Conservation (phyloP, 2,888 invertebrate species). For the Thyatira batis region DNA sequence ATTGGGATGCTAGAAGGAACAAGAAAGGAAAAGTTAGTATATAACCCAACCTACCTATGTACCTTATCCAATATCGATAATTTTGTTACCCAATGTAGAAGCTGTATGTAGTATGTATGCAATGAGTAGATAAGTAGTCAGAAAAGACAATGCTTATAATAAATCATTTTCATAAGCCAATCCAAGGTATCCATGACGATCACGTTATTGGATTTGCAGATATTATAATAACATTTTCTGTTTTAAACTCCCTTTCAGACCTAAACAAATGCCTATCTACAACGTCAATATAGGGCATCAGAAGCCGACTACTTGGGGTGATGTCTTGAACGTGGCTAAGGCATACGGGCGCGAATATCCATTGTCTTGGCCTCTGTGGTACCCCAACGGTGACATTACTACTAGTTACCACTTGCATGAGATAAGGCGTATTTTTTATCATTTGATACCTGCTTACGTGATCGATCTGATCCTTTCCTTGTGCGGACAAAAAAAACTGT, state of each 20-base stretch:
- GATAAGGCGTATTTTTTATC: constrained; percentile 86
- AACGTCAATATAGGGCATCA: constrained; percentile 93
- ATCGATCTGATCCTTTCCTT: constrained; percentile 89
- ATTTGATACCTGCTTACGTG: constrained; percentile 89
- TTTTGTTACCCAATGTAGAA: too few species aligned
- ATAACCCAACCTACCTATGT: too few species aligned
- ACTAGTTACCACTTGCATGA: constrained; percentile 85
- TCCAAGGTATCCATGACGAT: too few species aligned
- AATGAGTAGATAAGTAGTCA: too few species aligned
- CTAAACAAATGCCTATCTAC: constrained; percentile 88
- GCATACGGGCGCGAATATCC: constrained; percentile 87
- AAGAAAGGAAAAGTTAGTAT: constrained; percentile 68
- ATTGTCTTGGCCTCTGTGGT: constrained; percentile 92
- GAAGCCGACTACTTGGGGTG: constrained; percentile 92
- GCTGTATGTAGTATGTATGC: too few species aligned
- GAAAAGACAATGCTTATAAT: too few species aligned
- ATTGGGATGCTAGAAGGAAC: constrained; percentile 86
- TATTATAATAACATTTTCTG: too few species aligned
- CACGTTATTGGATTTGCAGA: too few species aligned
- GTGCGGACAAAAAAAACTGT: constrained; percentile 90
- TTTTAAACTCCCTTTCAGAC: constrained; percentile 65
- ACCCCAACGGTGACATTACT: constrained; percentile 90
- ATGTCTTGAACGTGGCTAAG: constrained; percentile 87
- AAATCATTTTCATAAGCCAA: too few species aligned
- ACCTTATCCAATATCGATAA: background rate